Base-by-base conservation (phyloP, 92 coral and sea anemone species). In the Bergia puertoricense region DNA sequence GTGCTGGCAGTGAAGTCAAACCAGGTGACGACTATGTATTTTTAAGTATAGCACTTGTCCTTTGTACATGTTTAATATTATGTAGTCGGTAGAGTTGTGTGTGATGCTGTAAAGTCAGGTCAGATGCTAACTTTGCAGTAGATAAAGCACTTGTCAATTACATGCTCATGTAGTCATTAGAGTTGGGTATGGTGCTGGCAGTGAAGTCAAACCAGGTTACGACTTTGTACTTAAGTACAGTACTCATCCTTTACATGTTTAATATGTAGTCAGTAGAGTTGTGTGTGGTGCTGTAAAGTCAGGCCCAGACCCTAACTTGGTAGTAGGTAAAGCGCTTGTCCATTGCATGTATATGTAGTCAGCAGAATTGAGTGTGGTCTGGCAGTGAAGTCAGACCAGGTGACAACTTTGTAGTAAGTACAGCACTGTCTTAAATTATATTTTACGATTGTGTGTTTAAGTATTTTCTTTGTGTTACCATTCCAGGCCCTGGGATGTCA, bases 251-350 rank as follows among this genome's bases (percentile, higher is more conserved):
- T 30, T 30, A 30, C 30, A 30, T 30, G 30, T 30, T 30, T 30
- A 30, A 30, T 30, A 30, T 30, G 30, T 30, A 30, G 30, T 30
- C 99, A 96, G 22, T 97, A 96, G 86, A 94, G 99, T 66, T 96
- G 99, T 98, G 93, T 96, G 44, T 96, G 99, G 99, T 95, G 97
- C 75, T 96, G 98, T 77, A 91, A 91, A 89, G 99, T 95, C 73
- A 90, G 99, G 79, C 99, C 98, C 30, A 30, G 30, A 30, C 30
- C 30, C 30, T 30, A 30, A 30, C 30, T 30, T 30, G 30, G 30
- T 30, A 30, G 30, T 30, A 30, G 30, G 30, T 30, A 30, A 30
- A 30, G 30, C 30, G 0, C 30, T 30, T 30, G 30, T 0, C 30
- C 30, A 30, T 30, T 30, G 30, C 30, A 30, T 30, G 30, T 30